Percentiles rank a stretch among this genome's conserved stretches.
Conservation (phyloP, 2,888 invertebrate species). For the Callosobruchus maculatus region DNA sequence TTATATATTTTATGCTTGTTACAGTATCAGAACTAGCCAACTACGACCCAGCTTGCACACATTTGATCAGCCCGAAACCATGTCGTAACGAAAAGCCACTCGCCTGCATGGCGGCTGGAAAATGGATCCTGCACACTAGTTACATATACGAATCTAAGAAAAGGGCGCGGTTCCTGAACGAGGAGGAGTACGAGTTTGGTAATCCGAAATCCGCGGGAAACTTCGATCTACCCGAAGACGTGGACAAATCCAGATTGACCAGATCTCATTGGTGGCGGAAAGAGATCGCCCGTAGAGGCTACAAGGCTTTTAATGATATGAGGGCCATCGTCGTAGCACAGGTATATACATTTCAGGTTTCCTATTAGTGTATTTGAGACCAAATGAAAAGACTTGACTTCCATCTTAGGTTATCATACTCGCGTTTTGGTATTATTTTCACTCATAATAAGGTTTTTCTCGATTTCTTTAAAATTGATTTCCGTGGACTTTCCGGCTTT, state of each 20-base stretch:
- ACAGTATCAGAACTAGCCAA: slow-evolving; percentile 53
- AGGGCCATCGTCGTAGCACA: slow-evolving; percentile 59
- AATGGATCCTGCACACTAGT: slow-evolving; percentile 81
- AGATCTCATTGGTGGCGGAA: slow-evolving; percentile 70
- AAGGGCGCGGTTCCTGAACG: slow-evolving; percentile 61
- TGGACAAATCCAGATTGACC: slow-evolving; percentile 49
- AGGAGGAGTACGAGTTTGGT: slow-evolving; percentile 83
- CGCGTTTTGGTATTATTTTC: too few species aligned
- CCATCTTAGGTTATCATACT: too few species aligned
- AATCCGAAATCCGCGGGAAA: slow-evolving; percentile 60
- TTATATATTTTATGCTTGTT: background rate
- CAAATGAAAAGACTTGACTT: too few species aligned
- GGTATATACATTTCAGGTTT: too few species aligned
- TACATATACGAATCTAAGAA: slow-evolving; percentile 69
- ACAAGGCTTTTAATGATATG: slow-evolving; percentile 48
- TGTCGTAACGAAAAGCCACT: slow-evolving; percentile 85
- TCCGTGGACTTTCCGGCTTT: too few species aligned
- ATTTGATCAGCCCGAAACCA: slow-evolving; percentile 72
- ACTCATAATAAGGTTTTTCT: too few species aligned
- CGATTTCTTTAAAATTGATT: too few species aligned
- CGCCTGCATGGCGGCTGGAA: slow-evolving; percentile 80
- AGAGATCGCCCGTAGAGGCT: slow-evolving; percentile 49
- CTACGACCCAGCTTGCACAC: slow-evolving; percentile 67
- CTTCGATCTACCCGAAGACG: slow-evolving; percentile 45
- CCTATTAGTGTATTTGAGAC: too few species aligned